A percentile compares a stretch with the other conserved stretches of the same genome.
These are phyloP conservation scores for Lasiommata megera DNA, from an alignment of 2,888 invertebrate species.

Conservation along the genomic window DNA sequence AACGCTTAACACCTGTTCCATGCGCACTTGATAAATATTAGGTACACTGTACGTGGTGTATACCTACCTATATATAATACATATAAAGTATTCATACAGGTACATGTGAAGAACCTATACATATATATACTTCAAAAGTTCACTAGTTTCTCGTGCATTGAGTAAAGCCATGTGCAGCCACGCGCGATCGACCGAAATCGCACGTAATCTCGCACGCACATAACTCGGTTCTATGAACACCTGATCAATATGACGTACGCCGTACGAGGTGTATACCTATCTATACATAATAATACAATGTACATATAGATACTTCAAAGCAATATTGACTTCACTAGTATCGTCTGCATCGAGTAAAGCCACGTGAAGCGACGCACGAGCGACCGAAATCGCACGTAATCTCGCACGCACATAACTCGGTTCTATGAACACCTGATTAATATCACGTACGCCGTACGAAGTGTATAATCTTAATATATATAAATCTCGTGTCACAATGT, in stretches of 20 bases:
- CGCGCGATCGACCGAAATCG: conserved; percentile 91
- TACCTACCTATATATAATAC: too few species aligned
- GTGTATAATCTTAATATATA: too few species aligned
- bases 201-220: conserved; percentile 87
- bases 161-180: conserved; percentile 95
- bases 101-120: too few species aligned
- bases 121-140: conserved; percentile 21
- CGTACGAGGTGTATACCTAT: too few species aligned
- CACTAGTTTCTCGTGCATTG: conserved; percentile 87
- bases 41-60: too few species aligned
- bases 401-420: conserved; percentile 89
- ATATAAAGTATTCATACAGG: too few species aligned
- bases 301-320: too few species aligned
- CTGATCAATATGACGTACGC: conserved; percentile 68
- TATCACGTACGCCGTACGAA: too few species aligned
- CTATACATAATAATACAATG: too few species aligned
- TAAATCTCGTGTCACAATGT: too few species aligned
- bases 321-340: conserved; percentile 52
- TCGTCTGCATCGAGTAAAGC: conserved; percentile 93
- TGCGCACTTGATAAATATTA: conserved; percentile 86
- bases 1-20: conserved; percentile 91
- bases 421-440: conserved; percentile 91
- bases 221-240: conserved; percentile 94
- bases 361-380: conserved; percentile 94
- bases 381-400: conserved; percentile 87